Conservation (phyloP, 2,888 invertebrate genomes). For the Eurois occulta region DNA sequence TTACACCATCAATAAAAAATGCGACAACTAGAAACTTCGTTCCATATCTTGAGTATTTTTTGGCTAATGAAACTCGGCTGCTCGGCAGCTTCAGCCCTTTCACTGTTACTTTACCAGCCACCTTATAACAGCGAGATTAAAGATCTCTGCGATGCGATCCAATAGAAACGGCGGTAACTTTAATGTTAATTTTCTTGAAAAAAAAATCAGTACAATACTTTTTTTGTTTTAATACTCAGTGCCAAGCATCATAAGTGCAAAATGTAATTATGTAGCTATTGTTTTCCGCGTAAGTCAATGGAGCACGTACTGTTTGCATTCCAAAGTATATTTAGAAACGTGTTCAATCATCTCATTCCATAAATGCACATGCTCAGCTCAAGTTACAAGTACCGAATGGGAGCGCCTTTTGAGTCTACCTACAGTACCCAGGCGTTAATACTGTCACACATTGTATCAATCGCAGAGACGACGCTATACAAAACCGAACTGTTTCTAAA, state of each 20-base stretch:
- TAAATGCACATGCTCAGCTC: not conserved
- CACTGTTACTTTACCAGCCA: no score
- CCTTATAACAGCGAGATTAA: not conserved
- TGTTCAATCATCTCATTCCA: not conserved
- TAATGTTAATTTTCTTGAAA: not conserved
- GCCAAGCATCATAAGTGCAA: not conserved
- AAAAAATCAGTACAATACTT: not conserved
- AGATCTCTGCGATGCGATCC: not conserved
- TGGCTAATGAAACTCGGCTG: no score
- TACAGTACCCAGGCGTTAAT: not conserved
- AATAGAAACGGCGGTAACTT: not conserved
- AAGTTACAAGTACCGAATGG: not conserved
- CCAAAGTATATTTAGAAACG: not conserved
- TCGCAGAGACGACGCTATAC: not conserved
- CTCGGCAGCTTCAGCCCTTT: not conserved
- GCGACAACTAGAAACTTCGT: no score
- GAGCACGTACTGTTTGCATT: slow-evolving; percentile 8
- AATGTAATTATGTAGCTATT: not conserved
- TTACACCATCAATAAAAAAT: no score
- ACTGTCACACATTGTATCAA: not conserved
- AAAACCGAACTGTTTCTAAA: not conserved
- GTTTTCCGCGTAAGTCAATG: not conserved
- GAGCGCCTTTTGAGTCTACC: not conserved
- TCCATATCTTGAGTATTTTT: no score
- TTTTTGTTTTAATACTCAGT: not conserved